Evolutionary conservation across 2,113 vertebrate species (phyloP).

Genomic region (Nematolebias whitei): DNA sequence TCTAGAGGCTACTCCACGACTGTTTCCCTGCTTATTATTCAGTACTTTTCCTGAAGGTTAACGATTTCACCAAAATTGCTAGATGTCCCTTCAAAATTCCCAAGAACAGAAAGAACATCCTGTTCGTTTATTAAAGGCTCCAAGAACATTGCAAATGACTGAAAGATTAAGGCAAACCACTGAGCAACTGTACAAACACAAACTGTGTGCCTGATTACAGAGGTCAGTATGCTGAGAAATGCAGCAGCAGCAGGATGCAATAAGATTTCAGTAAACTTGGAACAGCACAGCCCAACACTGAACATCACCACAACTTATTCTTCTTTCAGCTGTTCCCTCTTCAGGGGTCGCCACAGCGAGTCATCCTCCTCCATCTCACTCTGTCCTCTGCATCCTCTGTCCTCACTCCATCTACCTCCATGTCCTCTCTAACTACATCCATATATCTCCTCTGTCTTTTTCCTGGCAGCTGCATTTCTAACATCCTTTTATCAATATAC

Average conservation of each 20-base stretch:
- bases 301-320: too few species aligned
- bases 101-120: constrained; percentile 45
- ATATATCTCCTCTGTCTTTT: too few species aligned
- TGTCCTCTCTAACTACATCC: too few species aligned
- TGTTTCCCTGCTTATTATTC: constrained; percentile 53
- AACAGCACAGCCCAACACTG: constrained; percentile 1
- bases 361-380: too few species aligned
- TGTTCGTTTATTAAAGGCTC: constrained; percentile 61
- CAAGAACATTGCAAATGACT: constrained; percentile 21
- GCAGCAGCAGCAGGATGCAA: constrained; percentile 33
- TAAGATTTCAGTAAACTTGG: constrained; percentile 41
- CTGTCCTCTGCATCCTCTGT: too few species aligned
- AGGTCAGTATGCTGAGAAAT: constrained; percentile 47
- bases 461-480: too few species aligned
- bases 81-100: constrained; percentile 42
- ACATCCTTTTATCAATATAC: too few species aligned
- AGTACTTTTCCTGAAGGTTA: constrained; percentile 28
- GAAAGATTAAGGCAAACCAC: constrained; percentile 50
- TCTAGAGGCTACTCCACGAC: constrained; percentile 9
- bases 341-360: too few species aligned
- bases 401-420: too few species aligned
- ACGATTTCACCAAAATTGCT: constrained; percentile 45
- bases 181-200: constrained; percentile 71
- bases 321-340: too few species aligned
- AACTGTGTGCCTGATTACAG: constrained; percentile 62